Evolutionary conservation across 2,888 invertebrate species (phyloP), one percentile per base, ranked within the genome.

Genomic region (Thalpophila matura): DNA sequence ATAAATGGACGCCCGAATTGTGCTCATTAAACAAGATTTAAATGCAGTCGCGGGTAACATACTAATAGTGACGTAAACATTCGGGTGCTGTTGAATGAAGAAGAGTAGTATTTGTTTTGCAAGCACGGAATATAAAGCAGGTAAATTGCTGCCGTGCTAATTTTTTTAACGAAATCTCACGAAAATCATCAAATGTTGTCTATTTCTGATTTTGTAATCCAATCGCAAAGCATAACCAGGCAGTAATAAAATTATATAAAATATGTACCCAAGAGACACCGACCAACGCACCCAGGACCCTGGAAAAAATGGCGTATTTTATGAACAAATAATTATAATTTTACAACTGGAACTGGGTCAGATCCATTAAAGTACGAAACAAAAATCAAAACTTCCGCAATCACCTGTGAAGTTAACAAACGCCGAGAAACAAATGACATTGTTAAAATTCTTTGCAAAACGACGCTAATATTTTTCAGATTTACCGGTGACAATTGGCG

Each of bases 1-100:
- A 60, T 55, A 65, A 72, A 68, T 59, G 68, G 47, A 62, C 43
- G 58, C 62, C 75, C 60, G 63, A 72, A 79, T 72, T 77, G 74
- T 61, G 60, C 56, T 72, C 76, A 77, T 74, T 78, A 75, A 68
- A 70, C 69, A 70, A 63, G 73, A 74, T 77, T 82, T 79, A 74
- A 82, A 74, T 76, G 77, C 67, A 76, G 45, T 72, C 53, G 68
- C 50, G 60, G 49, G 56, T 43, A 58, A 73, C 65, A 69, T 79
- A 61, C 62, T 65, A 76, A 76, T 69, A 75, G 76, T 63, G 62
- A 62, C 33, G 38, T 47, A 35, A 60, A 64, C 60, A 53, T 54
- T 72, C 22, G 33, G 50, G 37, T 62, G 27, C 22, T 49, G 51
- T 60, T 63, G 47, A 72, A 58, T 53, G 51, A 60, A 69, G 56